A percentile compares a stretch with the other conserved stretches of the same genome.
Conservation (phyloP, 2,113 vertebrate species). For the Calyptomena viridis region DNA sequence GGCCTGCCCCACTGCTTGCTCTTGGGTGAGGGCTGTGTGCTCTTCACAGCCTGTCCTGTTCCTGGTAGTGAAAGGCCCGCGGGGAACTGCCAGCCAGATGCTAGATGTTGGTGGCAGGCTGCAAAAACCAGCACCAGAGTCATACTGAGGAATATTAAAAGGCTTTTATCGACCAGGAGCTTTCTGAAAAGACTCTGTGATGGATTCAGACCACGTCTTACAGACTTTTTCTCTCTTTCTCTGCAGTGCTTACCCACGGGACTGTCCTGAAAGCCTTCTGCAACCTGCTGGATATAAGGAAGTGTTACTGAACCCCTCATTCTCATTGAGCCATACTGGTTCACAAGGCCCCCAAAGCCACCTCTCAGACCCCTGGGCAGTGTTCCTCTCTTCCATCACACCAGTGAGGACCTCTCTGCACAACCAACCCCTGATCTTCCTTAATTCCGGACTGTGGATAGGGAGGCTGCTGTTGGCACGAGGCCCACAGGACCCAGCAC, state of each 20-base stretch:
- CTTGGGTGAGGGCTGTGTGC: not conserved
- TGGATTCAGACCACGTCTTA: not conserved
- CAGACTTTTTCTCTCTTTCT: not conserved
- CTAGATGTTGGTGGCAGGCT: not conserved
- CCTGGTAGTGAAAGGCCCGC: accelerated
- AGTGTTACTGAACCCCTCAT: not conserved
- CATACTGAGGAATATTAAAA: not conserved
- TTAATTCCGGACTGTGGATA: not conserved
- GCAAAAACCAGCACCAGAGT: not conserved
- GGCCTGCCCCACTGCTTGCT: not conserved
- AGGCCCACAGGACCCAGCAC: not conserved
- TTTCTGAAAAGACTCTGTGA: not conserved
- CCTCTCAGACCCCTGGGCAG: not conserved
- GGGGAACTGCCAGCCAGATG: not conserved
- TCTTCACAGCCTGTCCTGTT: not conserved
- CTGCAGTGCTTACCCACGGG: not conserved
- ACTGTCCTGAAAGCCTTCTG: not conserved
- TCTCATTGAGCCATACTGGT: not conserved
- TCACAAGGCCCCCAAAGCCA: not conserved
- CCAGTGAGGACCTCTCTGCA: not conserved
- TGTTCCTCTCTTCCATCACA: not conserved
- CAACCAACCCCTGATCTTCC: not conserved
- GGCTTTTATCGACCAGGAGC: not conserved
- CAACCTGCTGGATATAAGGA: not conserved
- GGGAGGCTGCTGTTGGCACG: not conserved